These are phyloP conservation scores for Cydia pomonella DNA, from an alignment of 1,140 invertebrate genomes.

Conservation along the genomic window DNA sequence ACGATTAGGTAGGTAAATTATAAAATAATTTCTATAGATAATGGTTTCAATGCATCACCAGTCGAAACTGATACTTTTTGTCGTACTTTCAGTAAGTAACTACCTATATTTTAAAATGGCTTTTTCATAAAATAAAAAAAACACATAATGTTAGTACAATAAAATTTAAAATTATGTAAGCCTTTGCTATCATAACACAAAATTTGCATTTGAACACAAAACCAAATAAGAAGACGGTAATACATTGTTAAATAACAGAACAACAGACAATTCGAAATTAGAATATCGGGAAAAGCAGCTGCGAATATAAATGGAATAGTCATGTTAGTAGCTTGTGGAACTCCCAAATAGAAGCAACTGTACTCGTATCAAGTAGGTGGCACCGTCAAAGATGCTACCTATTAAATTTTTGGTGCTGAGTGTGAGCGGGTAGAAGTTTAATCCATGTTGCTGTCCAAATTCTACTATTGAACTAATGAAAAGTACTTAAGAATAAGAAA, in stretches of 20 bases:
- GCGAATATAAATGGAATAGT: slow-evolving; percentile 72
- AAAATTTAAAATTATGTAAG: too few species aligned
- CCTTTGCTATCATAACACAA: too few species aligned
- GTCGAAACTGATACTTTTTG: too few species aligned
- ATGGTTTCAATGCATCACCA: too few species aligned
- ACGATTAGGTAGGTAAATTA: too few species aligned
- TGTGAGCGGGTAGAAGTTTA: slow-evolving; percentile 40
- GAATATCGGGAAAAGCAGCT: not conserved
- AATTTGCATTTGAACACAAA: too few species aligned
- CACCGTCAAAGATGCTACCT: slow-evolving; percentile 41
- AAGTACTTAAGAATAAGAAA: too few species aligned
- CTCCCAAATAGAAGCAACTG: slow-evolving; percentile 55
- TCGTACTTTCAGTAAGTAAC: too few species aligned
- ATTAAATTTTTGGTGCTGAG: slow-evolving; percentile 32
- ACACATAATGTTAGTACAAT: too few species aligned
- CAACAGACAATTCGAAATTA: not conserved
- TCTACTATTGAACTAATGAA: not conserved
- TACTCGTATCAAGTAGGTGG: slow-evolving; percentile 43
- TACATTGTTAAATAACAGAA: not conserved
- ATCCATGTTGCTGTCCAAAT: not conserved
- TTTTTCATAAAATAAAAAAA: too few species aligned
- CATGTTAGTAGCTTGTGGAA: slow-evolving; percentile 54
- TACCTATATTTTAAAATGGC: too few species aligned
- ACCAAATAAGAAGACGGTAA: not conserved
- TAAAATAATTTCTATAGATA: too few species aligned